Conservation (phyloP, 2,888 invertebrate genomes). For the Anthophora plumipes region DNA sequence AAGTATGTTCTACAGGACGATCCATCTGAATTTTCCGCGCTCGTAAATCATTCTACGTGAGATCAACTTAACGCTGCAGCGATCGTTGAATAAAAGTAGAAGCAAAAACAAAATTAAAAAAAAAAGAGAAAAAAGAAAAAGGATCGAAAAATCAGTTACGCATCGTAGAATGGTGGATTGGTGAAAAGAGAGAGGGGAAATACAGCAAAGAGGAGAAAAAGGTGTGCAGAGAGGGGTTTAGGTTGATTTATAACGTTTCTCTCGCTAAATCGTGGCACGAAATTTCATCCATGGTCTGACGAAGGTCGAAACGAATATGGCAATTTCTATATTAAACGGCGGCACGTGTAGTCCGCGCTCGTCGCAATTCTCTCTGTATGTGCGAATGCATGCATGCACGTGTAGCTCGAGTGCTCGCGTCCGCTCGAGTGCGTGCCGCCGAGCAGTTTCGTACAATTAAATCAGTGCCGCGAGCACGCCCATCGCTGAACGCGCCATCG, state of each 20-base stretch:
- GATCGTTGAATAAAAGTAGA: too few species aligned
- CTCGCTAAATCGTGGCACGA: conserved; percentile 6
- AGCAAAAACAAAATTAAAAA: too few species aligned
- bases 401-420: neutral
- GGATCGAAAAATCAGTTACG: too few species aligned
- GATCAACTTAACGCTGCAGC: too few species aligned
- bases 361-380: neutral
- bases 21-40: too few species aligned
- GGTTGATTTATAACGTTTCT: conserved; percentile 41
- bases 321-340: conserved; percentile 44
- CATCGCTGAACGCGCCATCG: conserved; percentile 24
- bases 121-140: too few species aligned
- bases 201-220: neutral
- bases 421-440: conserved; percentile 2
- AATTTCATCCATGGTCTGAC: conserved; percentile 28
- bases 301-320: conserved; percentile 7
- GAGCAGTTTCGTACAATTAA: conserved; percentile 43
- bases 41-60: too few species aligned
- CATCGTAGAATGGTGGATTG: neutral
- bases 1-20: too few species aligned
- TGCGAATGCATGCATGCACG: neutral
- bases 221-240: too few species aligned
- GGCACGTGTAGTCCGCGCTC: conserved; percentile 24
- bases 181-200: neutral
- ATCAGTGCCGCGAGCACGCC: conserved; percentile 40